Base-by-base conservation (phyloP, 1,140 invertebrate genomes). In the Scaptomyza pallida region DNA sequence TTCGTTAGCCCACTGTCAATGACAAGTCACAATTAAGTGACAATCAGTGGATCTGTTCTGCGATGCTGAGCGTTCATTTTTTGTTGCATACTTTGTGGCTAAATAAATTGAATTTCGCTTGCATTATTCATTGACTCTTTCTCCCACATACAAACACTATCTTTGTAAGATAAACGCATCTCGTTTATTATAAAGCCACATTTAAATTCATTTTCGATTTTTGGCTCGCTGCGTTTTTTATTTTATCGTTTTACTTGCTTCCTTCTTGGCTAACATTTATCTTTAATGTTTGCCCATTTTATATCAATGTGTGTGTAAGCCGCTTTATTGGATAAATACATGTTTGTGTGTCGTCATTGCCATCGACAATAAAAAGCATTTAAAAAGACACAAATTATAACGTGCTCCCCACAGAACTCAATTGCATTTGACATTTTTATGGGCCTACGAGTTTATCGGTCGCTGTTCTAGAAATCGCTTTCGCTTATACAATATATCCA, bases 181-280 rank as follows among this genome's bases (percentile, higher is more conserved):
- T 81, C 73, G 69, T 88, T 88, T 85, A 86, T 85, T 77, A 72
- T 62, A 60, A 69, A 86, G 59, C 82, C 77, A 64, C 82, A 85
- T 85, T 85, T 86, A 88, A 86, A 86, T 86, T 88, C 67, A 88
- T 86, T 88, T 88, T 88, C 74, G 62, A 86, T 88, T 80, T 61
- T 79, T 83, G 70, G 75, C 60, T 56, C 59, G 37, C 59, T 56
- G 48, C 44, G 59, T 30, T 30, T 30, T 30, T 60, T 61, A 33
- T n/a, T 62, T 30, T 23, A 45, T 69, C 55, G 33, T 5, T 60
- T 17, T 33, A 45, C 50, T 47, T 37, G 40, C 51, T 43, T n/a
- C 41, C 21, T 33, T 40, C 52, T 43, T 19, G 9, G 56, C 72
- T 70, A 75, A 73, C 75, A 86, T 88, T 88, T 81, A 81, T 86